Evolutionary conservation across 1,140 invertebrate species (phyloP), one percentile per base, ranked within the genome.

Genomic region (Cryptotermes secundus): DNA sequence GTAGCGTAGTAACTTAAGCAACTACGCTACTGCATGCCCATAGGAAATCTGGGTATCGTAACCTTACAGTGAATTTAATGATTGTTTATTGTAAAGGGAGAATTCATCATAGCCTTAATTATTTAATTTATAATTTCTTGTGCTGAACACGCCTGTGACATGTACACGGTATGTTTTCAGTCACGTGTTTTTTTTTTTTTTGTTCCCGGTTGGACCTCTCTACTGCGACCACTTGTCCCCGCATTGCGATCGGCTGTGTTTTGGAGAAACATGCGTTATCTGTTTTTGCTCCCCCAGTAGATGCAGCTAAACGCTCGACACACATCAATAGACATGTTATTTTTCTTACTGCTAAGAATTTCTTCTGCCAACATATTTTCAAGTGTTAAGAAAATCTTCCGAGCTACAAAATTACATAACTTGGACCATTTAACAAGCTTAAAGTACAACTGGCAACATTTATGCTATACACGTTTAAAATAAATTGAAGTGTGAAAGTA

Each of bases 371-470:
- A 72, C 26, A 72, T 72, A n/a, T 72, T 72, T 72, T 72, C 59
- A 72, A 72, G 26, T 16, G 59, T 72, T 72, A 72, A 72, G 59
- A 72, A 72, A 72, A 72, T 14, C 59, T 72, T 72, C 59, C 31
- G 7, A 31, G 59, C 4, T 72, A 31, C 59, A 72, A 14, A 72
- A 72, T 72, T 72, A 72, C n/a, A 72, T 72, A 72, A 72, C 59
- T 72, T 72, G 59, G 59, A 72, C 59, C 59, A 72, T 72, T 72
- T 72, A 72, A 72, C 59, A 72, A 72, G 59, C 59, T 72, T 72
- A 72, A 31, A 72, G 59, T 31, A 72, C 26, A 6, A 10, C 59
- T 72, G 26, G 26, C 31, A 72, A 14, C 59, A 31, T 31, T 72
- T 72, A n/a, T 72, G 59, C n/a, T 72, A 9, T 72, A n/a, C 26